These are phyloP conservation scores for Glaucopsyche alexis DNA, from an alignment of 2,888 invertebrate genomes.

Conservation along the genomic window DNA sequence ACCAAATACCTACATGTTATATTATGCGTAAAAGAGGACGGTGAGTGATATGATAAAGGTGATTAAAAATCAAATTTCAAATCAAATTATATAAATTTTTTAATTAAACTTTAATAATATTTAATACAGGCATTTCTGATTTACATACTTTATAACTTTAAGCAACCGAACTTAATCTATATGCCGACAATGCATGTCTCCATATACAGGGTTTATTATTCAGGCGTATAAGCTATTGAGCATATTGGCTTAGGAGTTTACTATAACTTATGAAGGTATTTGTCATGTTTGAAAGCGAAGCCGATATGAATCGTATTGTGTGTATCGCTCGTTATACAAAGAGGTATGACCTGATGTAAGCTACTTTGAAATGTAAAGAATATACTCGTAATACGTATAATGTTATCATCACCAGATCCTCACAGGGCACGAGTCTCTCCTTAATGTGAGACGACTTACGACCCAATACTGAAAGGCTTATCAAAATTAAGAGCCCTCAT, in stretches of 20 bases:
- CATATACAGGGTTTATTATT: not conserved
- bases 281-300: conserved; percentile 17
- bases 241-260: conserved; percentile 5
- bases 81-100: no score
- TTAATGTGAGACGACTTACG: no score
- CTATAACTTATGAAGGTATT: conserved; percentile 17
- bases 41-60: no score
- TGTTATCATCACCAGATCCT: no score
- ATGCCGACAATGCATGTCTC: not conserved
- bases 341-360: conserved; percentile 4
- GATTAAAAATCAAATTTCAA: no score
- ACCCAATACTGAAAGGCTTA: no score
- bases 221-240: conserved; percentile 5
- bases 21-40: no score
- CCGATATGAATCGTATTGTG: conserved; percentile 4
- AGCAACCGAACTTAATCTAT: not conserved
- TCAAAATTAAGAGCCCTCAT: no score
- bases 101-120: no score
- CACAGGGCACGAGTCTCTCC: no score
- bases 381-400: not conserved
- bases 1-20: no score
- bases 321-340: not conserved
- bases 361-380: not conserved
- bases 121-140: no score
- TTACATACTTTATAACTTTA: not conserved